Percentiles rank a stretch among this genome's conserved stretches.
Conservation (phyloP, 2,797 vertebrate genomes). For the Squalus acanthias region DNA sequence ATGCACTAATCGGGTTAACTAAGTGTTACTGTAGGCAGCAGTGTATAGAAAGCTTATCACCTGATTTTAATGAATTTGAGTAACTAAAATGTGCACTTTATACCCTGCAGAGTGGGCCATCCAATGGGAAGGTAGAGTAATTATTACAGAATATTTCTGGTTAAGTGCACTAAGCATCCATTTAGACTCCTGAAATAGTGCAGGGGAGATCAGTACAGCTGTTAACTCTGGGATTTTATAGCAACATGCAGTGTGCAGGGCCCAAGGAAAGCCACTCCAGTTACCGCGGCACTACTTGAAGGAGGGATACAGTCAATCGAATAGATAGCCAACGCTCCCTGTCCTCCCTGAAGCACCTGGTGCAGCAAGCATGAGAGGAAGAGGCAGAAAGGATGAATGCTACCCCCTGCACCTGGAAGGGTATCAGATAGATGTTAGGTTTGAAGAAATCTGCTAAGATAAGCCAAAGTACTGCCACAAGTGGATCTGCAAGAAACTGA, state of each 20-base stretch:
- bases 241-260: background rate
- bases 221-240: background rate
- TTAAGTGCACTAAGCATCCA: background rate
- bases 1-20: background rate
- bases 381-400: background rate
- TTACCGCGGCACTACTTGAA: background rate
- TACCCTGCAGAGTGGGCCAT: background rate
- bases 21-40: background rate
- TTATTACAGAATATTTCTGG: background rate
- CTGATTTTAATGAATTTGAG: background rate
- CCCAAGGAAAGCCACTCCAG: background rate
- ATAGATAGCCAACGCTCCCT: background rate
- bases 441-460: no score
- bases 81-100: background rate
- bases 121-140: no score
- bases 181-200: background rate
- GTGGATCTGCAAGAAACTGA: no score
- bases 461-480: no score
- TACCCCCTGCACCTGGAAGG: background rate
- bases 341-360: background rate
- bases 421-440: background rate
- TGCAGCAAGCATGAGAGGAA: background rate
- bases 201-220: background rate
- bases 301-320: background rate
- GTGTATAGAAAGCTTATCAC: background rate